Percentiles rank a stretch among this genome's conserved stretches.
phyloP scores from a whole-genome alignment of 2,888 invertebrate genomes.

The Nebria brevicollis region DNA sequence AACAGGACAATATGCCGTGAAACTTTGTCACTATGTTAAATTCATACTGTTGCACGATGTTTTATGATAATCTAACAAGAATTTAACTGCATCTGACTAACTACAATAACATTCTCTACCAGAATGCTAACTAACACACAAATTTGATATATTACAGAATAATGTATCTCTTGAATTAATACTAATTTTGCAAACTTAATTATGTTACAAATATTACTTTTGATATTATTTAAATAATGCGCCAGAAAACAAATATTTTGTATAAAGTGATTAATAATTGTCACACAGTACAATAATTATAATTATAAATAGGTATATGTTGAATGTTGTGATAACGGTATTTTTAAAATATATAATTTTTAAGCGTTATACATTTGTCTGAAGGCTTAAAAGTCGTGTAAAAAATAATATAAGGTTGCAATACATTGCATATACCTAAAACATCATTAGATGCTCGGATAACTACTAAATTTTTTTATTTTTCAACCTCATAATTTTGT shows the following conservation, averaged over 20 bases:
- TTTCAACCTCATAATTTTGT: too few relatives aligned
- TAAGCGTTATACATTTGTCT: too few relatives aligned
- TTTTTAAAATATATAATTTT: too few relatives aligned
- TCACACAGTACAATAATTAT: too few relatives aligned
- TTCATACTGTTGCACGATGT: conserved; percentile 6
- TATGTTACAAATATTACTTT: not conserved
- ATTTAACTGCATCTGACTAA: conserved; percentile 9
- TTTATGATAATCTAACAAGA: conserved; percentile 9
- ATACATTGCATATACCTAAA: too few relatives aligned
- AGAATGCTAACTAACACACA: not conserved
- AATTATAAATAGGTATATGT: too few relatives aligned
- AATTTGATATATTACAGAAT: not conserved
- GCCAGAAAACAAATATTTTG: conserved; percentile 6
- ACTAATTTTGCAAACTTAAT: not conserved
- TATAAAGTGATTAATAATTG: not conserved
- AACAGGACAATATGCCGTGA: conserved; percentile 9
- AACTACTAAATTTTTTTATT: too few relatives aligned
- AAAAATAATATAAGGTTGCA: too few relatives aligned
- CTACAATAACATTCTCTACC: not conserved
- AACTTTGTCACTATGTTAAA: conserved; percentile 22
- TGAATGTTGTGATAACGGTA: too few relatives aligned
- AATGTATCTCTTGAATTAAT: not conserved
- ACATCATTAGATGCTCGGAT: too few relatives aligned
- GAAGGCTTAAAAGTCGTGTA: too few relatives aligned
- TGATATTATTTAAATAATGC: conserved; percentile 12